These are phyloP conservation scores for Heterocephalus glaber DNA, from an alignment of 2,113 vertebrate species.

Conservation along the genomic window DNA sequence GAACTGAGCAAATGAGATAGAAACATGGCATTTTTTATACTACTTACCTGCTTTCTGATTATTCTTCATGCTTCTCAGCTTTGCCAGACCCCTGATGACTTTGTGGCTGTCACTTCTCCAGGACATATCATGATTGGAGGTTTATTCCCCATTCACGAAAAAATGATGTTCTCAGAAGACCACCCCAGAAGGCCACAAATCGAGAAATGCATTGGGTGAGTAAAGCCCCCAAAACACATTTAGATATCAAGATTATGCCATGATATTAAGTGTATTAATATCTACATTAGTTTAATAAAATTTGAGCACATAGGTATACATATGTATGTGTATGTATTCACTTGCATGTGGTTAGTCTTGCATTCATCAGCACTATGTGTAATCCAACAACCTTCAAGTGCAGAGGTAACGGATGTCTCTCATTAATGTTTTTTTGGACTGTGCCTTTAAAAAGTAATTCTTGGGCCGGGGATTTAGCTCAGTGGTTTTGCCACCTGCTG, in stretches of 20 bases:
- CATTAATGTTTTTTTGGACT: not conserved
- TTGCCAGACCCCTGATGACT: constrained; percentile 82
- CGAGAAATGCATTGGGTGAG: constrained; percentile 88
- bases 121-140: constrained; percentile 87
- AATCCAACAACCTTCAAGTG: not conserved
- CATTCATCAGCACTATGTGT: not conserved
- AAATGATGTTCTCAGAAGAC: constrained; percentile 81
- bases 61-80: constrained; percentile 59
- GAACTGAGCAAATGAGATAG: constrained; percentile 63
- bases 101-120: constrained; percentile 81
- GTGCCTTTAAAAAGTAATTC: not conserved
- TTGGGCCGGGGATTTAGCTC: too few relatives aligned
- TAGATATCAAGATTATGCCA: not conserved
- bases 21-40: constrained; percentile 79
- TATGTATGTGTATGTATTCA: not conserved
- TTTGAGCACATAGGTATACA: not conserved
- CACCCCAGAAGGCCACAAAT: constrained; percentile 83
- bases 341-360: not conserved
- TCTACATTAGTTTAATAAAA: constrained; percentile 41
- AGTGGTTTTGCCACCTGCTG: too few relatives aligned
- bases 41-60: constrained; percentile 77
- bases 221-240: constrained; percentile 39
- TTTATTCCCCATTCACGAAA: constrained; percentile 85
- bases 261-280: not conserved
- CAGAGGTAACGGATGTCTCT: not conserved